Evolutionary conservation across 2,113 vertebrate species (phyloP), one percentile per base, ranked within the genome.

Genomic region (Rhombomys opimus): DNA sequence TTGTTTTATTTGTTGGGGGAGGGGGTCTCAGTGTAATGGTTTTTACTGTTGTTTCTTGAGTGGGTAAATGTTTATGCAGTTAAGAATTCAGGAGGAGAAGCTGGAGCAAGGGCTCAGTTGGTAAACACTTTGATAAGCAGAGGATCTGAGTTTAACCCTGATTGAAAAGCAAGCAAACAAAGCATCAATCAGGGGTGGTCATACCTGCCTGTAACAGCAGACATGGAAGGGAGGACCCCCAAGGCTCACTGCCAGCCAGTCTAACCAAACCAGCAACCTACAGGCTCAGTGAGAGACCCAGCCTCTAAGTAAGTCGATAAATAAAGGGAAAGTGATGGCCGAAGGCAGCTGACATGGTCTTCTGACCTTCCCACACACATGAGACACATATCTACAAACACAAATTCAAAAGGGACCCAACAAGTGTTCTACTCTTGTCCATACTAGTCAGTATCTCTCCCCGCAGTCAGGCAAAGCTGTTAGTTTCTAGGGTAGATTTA

Each of bases 211-310:
- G 4, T 65, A 65, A 86, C 27, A 27, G 3, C 30, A n/a, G 30
- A 14, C 1, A 32, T 1, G 1, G 18, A 35, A 1, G 6, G 1
- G 1, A 10, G 70, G 6, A 13, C 30, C 32, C 30, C 30, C 3
- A 2, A 14, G 27, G 15, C 85, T 68, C 1, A 0, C 65, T 70
- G 27, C 30, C 85, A 35, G 41, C 6, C 63, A 52, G 11, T 68
- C 65, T 23, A 87, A 30, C 2, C 46, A 52, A 15, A 35, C 22
- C 65, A 50, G 20, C 5, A 35, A 87, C 27, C 27, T 52, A 41
- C 27, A 35, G 2, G 41, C 68, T 68, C 46, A 68, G 63, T 68
- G 18, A 68, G 27, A 87, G 18, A 50, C 41, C 5, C 85, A 52
- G 25, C n/a, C 63, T 68, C 63, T 68, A 68, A 50, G 46, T 35